A percentile compares a stretch with the other conserved stretches of the same genome.
These are phyloP conservation scores for Agriotes lineatus DNA, from an alignment of 2,888 invertebrate genomes.

Conservation along the genomic window DNA sequence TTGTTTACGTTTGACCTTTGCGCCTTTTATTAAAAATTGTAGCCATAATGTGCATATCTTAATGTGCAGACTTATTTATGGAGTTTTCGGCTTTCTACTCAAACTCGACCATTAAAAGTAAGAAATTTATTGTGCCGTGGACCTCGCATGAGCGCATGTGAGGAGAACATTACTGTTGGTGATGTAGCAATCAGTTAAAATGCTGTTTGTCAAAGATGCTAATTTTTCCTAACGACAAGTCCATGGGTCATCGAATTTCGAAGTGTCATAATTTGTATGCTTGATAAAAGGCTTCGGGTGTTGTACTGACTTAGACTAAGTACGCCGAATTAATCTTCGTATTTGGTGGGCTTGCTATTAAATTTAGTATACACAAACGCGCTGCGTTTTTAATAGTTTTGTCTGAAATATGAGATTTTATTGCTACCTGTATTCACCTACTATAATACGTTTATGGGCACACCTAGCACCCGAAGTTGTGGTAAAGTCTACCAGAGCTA, in stretches of 20 bases:
- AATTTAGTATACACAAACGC: slow-evolving; percentile 16
- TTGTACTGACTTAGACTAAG: slow-evolving; percentile 46
- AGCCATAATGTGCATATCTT: slow-evolving; percentile 15
- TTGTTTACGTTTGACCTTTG: slow-evolving; percentile 32
- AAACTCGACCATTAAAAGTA: slow-evolving; percentile 32
- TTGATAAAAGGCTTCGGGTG: slow-evolving; percentile 47
- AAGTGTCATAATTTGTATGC: slow-evolving; percentile 47
- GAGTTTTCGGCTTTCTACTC: slow-evolving; percentile 26
- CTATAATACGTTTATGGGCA: neutral
- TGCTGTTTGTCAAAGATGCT: slow-evolving; percentile 44
- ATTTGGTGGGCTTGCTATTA: slow-evolving; percentile 41
- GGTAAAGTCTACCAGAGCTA: too few species aligned
- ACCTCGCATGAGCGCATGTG: slow-evolving; percentile 28
- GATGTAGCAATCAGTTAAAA: slow-evolving; percentile 40
- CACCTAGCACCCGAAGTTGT: too few species aligned
- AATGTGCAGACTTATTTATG: slow-evolving; percentile 26
- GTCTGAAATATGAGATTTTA: slow-evolving; percentile 23
- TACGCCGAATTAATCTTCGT: slow-evolving; percentile 41
- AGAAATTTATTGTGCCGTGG: slow-evolving; percentile 29
- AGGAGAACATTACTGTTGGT: slow-evolving; percentile 40
- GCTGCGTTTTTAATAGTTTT: slow-evolving; percentile 13
- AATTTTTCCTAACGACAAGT: slow-evolving; percentile 48
- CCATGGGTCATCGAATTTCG: slow-evolving; percentile 48
- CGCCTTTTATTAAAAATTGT: slow-evolving; percentile 27
- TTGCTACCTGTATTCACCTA: slow-evolving; percentile 10